Percentiles rank a stretch among this genome's conserved stretches.
These are phyloP conservation scores for Megalopta genalis DNA, from an alignment of 1,140 invertebrate genomes.

Conservation along the genomic window DNA sequence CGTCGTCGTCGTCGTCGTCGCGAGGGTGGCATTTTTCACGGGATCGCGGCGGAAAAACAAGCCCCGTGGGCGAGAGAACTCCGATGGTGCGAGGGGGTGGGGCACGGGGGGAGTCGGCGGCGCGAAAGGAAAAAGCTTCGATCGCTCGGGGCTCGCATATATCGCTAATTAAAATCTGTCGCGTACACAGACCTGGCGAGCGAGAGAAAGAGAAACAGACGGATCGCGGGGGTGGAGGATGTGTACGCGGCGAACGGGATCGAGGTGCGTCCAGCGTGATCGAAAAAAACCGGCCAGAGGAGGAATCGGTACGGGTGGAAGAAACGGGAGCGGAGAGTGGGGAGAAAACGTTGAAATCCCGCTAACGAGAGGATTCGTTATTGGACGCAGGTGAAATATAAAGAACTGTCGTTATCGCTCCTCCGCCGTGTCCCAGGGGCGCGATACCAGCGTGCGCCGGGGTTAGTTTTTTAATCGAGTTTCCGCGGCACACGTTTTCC, in stretches of 20 bases:
- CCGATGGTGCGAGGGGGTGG: background rate
- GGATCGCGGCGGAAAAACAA: background rate
- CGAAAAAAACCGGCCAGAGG: slow-evolving; percentile 23
- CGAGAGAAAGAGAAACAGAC: background rate
- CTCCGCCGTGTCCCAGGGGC: slow-evolving; percentile 40
- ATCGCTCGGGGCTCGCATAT: slow-evolving; percentile 26
- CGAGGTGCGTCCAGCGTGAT: slow-evolving; percentile 4
- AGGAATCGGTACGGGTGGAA: background rate
- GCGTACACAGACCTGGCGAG: background rate
- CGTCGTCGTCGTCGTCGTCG: background rate
- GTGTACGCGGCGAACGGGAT: background rate
- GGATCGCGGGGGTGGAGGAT: background rate
- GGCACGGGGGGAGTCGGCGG: too few species aligned
- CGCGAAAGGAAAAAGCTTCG: background rate
- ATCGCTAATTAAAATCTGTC: slow-evolving; percentile 65
- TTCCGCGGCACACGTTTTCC: background rate
- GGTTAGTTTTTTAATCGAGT: slow-evolving; percentile 62
- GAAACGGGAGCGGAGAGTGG: background rate
- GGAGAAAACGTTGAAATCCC: slow-evolving; percentile 58
- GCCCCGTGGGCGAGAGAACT: background rate
- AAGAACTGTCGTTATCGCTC: slow-evolving; percentile 65
- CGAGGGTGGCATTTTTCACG: slow-evolving; percentile 5
- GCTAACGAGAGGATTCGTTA: slow-evolving; percentile 68
- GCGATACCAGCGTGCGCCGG: slow-evolving; percentile 29
- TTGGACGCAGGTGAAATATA: slow-evolving; percentile 57